Evolutionary conservation across 2,113 vertebrate species (phyloP).

Genomic region (Oenanthe oenanthe): DNA sequence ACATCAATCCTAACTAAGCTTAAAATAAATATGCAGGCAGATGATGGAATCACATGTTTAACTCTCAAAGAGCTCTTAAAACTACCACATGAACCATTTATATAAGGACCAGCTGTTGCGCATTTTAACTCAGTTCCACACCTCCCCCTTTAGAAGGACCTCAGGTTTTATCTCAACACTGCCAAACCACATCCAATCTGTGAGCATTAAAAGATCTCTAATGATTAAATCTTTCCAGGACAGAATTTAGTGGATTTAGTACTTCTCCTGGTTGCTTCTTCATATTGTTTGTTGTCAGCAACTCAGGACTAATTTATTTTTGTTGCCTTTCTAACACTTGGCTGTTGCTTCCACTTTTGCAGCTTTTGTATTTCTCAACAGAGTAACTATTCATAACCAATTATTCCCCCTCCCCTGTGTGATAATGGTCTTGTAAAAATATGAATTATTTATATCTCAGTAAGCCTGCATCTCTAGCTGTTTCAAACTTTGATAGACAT

Average conservation of each 20-base stretch:
- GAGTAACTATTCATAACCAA: not conserved
- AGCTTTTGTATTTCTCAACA: not conserved
- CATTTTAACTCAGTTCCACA: not conserved
- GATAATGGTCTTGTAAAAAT: not conserved
- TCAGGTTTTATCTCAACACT: not conserved
- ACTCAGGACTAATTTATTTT: not conserved
- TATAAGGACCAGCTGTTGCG: not conserved
- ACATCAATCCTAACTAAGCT: not conserved
- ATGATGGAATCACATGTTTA: not conserved
- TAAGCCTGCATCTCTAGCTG: not conserved
- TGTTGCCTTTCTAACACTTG: not conserved
- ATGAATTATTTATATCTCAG: not conserved
- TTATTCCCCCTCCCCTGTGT: not conserved
- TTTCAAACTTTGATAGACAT: not conserved
- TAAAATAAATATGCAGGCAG: slow-evolving; percentile 12
- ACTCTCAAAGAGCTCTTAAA: not conserved
- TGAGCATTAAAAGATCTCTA: not conserved
- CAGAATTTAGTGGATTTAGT: not conserved
- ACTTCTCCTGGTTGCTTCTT: not conserved
- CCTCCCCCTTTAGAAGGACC: not conserved
- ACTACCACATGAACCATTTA: not conserved
- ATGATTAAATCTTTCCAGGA: not conserved
- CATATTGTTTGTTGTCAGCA: not conserved
- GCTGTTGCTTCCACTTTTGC: not conserved
- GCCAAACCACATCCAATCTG: not conserved